Base-by-base conservation (phyloP, 2,797 vertebrate genomes). In the Aplochiton taeniatus region DNA sequence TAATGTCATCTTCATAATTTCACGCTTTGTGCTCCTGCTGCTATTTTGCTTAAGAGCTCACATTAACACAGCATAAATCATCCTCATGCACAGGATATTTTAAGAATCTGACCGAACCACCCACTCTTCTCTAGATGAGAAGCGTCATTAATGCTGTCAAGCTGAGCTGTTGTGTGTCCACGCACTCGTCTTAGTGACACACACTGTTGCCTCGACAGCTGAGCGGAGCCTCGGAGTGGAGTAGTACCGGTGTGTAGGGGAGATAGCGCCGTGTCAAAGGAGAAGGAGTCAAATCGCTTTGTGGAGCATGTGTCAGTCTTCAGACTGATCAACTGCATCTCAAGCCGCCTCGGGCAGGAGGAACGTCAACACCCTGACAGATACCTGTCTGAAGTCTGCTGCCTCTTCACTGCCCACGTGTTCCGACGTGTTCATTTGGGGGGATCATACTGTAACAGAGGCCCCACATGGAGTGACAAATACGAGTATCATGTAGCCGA, bases 121-220 rank as follows among this genome's bases (percentile, higher is more conserved):
- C 68, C 70, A 66, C 72, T 69, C 65, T 13, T 68, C 61, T 62
- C 61, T 70, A 59, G 47, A 51, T 31, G 31, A 31, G 31, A 41
- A 58, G 14, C 55, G 73, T 78, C 54, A 54, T 58, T 53, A 60
- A 61, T 74, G 70, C 72, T 57, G 69, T 46, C 77, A 65, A 3
- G 31, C 31, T 31, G 31, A 69, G 48, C 19, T 31, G 51, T 42
- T 61, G 50, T 71, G 66, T 73, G 72, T 74, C 72, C 66, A 70
- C 45, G 61, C 19, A 48, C 49, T 58, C 41, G 62, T 67, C 75
- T 82, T 63, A 57, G 77, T 69, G 68, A 77, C 72, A 68, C 74
- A 68, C 74, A 70, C 45, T 74, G 51, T 46, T 73, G 78, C 75
- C 61, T 63, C 51, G 66, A 75, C 74, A 64, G 71, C 61, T 74